Conservation (phyloP, 1,140 invertebrate genomes). For the Cotesia typhae region DNA sequence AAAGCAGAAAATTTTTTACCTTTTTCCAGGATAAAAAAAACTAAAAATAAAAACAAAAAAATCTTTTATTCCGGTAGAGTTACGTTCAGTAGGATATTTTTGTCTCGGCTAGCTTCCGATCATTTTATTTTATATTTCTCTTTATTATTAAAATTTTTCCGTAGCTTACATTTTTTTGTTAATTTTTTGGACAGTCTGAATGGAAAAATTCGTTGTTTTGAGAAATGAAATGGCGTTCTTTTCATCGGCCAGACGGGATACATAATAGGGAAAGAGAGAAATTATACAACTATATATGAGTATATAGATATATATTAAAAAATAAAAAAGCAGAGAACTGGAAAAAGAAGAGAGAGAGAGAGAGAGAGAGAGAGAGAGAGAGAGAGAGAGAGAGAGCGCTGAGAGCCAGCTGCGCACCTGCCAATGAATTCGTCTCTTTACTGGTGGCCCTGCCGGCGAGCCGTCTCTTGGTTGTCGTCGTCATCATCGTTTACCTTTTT, state of each 20-base stretch:
- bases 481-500: not conserved
- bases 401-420: slow-evolving; percentile 36
- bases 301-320: slow-evolving; percentile 25
- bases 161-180: not conserved
- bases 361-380: slow-evolving; percentile 21
- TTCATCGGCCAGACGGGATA: slow-evolving; percentile 24
- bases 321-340: slow-evolving; percentile 17
- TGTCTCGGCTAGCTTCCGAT: not conserved
- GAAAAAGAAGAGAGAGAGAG: slow-evolving; percentile 21
- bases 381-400: slow-evolving; percentile 24
- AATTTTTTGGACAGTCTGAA: not conserved
- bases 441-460: not conserved
- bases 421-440: slow-evolving; percentile 40
- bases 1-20: no score
- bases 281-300: slow-evolving; percentile 15
- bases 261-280: slow-evolving; percentile 27
- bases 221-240: slow-evolving; percentile 22
- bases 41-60: not conserved
- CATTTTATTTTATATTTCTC: not conserved
- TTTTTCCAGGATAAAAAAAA: not conserved
- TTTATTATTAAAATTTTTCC: slow-evolving; percentile 1
- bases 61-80: no score
- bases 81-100: not conserved
- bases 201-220: slow-evolving; percentile 20
- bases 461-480: no score